Evolutionary conservation across 2,113 vertebrate species (phyloP).

Genomic region (Mellivora capensis): DNA sequence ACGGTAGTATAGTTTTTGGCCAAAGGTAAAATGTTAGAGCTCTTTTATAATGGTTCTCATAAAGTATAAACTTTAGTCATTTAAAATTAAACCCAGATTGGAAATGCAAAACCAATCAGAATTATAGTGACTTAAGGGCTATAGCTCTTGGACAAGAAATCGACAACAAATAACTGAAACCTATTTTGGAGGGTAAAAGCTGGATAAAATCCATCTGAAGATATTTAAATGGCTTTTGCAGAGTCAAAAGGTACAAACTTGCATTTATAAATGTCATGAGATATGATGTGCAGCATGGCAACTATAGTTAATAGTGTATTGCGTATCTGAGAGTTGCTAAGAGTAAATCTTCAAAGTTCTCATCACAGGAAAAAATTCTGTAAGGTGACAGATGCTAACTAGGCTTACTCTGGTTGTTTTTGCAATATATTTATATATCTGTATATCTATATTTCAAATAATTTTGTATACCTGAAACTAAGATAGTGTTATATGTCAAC

Average conservation of each 20-base stretch:
- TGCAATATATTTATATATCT: neutral
- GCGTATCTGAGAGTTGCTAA: neutral
- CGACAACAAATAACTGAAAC: neutral
- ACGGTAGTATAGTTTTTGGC: neutral
- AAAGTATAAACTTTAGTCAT: neutral
- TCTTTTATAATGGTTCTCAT: neutral
- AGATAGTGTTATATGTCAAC: neutral
- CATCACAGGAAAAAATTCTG: neutral
- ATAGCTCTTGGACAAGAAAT: neutral
- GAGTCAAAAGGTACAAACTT: neutral
- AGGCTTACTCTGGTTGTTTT: neutral
- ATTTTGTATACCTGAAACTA: neutral
- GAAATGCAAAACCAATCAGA: neutral
- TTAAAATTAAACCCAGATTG: neutral
- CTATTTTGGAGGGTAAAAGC: no score
- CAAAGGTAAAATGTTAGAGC: neutral
- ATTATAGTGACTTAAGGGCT: neutral
- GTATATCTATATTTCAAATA: neutral
- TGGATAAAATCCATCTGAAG: neutral
- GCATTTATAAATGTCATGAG: neutral
- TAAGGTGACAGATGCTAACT: neutral
- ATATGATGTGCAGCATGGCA: neutral
- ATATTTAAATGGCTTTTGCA: neutral
- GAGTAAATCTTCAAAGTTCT: neutral
- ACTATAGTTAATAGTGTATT: neutral